These are phyloP conservation scores for Perognathus longimembris DNA, from an alignment of 2,113 vertebrate genomes.

Conservation along the genomic window DNA sequence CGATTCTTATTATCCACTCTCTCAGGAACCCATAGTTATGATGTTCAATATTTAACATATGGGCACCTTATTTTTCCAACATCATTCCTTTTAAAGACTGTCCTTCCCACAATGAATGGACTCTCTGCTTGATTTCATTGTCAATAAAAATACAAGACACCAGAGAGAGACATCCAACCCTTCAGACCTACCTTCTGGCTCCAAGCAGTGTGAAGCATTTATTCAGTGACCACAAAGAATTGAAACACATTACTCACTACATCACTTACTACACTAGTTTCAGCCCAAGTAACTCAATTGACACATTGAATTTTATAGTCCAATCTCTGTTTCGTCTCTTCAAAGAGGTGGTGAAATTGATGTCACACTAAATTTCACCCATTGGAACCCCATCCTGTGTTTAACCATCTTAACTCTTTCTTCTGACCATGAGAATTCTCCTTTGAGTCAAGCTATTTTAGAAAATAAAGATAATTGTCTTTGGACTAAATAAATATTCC, in stretches of 20 bases:
- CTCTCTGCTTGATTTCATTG: not conserved
- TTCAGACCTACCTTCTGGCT: not conserved
- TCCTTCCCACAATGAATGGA: not conserved
- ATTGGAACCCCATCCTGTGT: not conserved
- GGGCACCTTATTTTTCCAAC: not conserved
- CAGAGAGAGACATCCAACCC: not conserved
- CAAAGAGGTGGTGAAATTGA: not conserved
- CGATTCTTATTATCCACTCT: constrained; percentile 12
- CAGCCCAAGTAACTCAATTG: not conserved
- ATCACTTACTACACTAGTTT: not conserved
- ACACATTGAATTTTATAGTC: not conserved
- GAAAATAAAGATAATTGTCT: not conserved
- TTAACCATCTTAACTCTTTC: not conserved
- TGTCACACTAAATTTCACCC: not conserved
- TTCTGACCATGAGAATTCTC: not conserved
- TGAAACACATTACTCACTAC: not conserved
- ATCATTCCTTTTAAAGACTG: not conserved
- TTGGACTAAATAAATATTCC: not conserved
- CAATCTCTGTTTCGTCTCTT: not conserved
- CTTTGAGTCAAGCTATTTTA: not conserved
- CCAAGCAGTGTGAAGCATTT: not conserved
- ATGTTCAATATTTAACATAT: not conserved
- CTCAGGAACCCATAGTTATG: not conserved
- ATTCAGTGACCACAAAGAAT: constrained; percentile 19
- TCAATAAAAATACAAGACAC: not conserved